phyloP scores from a whole-genome alignment of 2,888 invertebrate genomes.

The Lucinisca nassula region DNA sequence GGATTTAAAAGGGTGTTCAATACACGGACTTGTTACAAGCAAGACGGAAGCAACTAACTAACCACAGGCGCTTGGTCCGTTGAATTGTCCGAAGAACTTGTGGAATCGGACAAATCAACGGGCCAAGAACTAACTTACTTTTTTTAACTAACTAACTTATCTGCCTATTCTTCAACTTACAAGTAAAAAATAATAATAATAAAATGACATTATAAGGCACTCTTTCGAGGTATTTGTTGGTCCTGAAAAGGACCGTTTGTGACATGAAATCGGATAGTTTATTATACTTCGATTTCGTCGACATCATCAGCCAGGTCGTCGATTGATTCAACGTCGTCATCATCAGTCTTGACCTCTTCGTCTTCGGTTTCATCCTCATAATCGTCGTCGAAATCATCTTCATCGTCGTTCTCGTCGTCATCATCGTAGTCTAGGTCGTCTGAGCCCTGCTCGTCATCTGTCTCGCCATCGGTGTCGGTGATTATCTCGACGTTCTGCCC shows the following conservation, averaged over 20 bases:
- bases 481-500: slow-evolving; percentile 60
- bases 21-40: too few species aligned
- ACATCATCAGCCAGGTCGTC: background rate
- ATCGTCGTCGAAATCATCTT: background rate
- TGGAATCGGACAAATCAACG: too few species aligned
- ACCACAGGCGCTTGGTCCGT: too few species aligned
- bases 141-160: too few species aligned
- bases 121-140: too few species aligned
- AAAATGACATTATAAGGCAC: background rate
- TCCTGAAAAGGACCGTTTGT: slow-evolving; percentile 66
- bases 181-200: background rate
- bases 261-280: background rate
- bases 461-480: slow-evolving; percentile 32
- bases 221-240: slow-evolving; percentile 37
- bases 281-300: background rate
- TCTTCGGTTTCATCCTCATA: background rate
- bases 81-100: too few species aligned
- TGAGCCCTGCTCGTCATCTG: background rate
- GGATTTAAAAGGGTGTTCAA: too few species aligned
- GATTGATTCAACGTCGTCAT: background rate
- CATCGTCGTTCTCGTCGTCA: slow-evolving; percentile 6
- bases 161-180: too few species aligned
- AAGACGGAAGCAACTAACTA: too few species aligned
- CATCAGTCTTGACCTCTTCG: background rate
- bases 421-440: background rate